Evolutionary conservation across 1,140 invertebrate genomes (phyloP).

Genomic region (Cylas formicarius): DNA sequence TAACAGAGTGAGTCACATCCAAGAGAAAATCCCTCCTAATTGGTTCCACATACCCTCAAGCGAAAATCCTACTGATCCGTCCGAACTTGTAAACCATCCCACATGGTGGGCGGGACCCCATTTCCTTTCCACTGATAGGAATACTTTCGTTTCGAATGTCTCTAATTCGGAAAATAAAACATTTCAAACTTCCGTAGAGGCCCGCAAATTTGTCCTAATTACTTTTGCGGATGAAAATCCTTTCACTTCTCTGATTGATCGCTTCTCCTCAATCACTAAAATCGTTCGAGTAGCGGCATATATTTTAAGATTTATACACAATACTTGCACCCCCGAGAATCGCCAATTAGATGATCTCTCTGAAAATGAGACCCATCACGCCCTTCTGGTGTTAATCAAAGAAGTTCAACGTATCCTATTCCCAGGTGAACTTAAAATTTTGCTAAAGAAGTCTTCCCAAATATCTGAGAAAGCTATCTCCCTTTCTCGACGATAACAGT

Average conservation of each 20-base stretch:
- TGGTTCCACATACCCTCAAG: constrained; percentile 33
- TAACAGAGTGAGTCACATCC: constrained; percentile 39
- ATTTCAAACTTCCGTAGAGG: too few relatives aligned
- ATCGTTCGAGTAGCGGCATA: constrained; percentile 10
- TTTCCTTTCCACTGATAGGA: constrained; percentile 5
- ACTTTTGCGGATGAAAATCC: background rate
- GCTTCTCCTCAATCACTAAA: constrained; percentile 13
- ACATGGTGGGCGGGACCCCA: constrained; percentile 23
- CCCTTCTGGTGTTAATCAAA: background rate
- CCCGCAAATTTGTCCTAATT: too few relatives aligned
- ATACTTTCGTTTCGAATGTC: too few relatives aligned
- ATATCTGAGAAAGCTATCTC: constrained; percentile 22
- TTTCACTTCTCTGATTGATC: constrained; percentile 2
- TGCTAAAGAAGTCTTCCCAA: background rate
- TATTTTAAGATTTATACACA: constrained; percentile 4
- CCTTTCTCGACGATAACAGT: constrained; percentile 38
- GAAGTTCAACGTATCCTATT: background rate
- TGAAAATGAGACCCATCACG: background rate
- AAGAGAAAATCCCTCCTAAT: constrained; percentile 19
- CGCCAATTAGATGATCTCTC: background rate
- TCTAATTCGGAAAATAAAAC: too few relatives aligned
- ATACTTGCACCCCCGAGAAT: constrained; percentile 7
- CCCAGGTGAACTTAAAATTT: background rate
- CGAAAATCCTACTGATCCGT: constrained; percentile 35
- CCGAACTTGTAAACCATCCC: constrained; percentile 2